Conservation (phyloP, 2,888 invertebrate genomes). For the Ethmia dodecea region DNA sequence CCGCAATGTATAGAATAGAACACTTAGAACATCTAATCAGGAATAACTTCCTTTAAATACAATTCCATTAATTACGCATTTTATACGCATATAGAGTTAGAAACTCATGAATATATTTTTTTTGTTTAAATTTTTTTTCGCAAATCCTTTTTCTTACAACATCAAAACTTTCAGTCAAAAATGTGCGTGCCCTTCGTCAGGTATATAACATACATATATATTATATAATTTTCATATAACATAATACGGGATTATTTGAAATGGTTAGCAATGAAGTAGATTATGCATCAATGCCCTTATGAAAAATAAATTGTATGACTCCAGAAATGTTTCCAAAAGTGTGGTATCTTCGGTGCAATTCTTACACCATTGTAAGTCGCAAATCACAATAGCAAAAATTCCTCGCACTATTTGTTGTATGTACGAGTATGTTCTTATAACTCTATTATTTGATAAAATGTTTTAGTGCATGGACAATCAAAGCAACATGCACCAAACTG, state of each 20-base stretch:
- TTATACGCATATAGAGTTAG: constrained; percentile 12
- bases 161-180: constrained; percentile 39
- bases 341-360: too few relatives aligned
- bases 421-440: not conserved
- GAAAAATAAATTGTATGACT: too few relatives aligned
- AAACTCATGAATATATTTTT: not conserved
- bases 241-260: too few relatives aligned
- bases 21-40: constrained; percentile 6
- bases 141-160: constrained; percentile 13
- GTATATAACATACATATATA: too few relatives aligned
- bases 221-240: too few relatives aligned
- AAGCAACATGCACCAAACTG: constrained; percentile 22
- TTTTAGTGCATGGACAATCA: constrained; percentile 19
- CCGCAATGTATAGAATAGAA: constrained; percentile 4
- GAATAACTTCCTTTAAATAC: constrained; percentile 17
- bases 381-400: too few relatives aligned
- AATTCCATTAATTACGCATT: constrained; percentile 20
- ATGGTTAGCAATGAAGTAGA: too few relatives aligned
- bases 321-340: too few relatives aligned
- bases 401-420: too few relatives aligned
- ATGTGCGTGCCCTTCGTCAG: constrained; percentile 27
- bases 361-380: too few relatives aligned
- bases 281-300: too few relatives aligned
- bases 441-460: not conserved
- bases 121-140: not conserved